Evolutionary conservation across 2,113 vertebrate genomes (phyloP).

Genomic region (Micronisus gabar): DNA sequence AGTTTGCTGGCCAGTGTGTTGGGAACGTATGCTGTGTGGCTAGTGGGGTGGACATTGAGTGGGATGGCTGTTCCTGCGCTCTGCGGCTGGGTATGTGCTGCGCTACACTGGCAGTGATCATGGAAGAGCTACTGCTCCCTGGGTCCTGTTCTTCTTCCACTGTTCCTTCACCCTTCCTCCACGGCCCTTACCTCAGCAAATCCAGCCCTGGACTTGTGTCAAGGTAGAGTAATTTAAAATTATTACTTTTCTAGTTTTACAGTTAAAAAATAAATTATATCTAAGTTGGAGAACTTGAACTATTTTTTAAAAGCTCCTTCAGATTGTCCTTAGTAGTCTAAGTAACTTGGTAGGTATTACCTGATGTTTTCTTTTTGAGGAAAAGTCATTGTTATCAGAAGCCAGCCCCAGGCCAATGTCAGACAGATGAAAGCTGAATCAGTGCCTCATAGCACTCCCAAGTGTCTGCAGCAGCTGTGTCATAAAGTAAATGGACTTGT

Average conservation of each 20-base stretch:
- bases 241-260: neutral
- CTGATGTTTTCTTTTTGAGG: neutral
- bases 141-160: neutral
- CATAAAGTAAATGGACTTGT: neutral
- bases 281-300: neutral
- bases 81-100: rapidly evolving
- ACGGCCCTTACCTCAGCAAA: neutral
- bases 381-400: neutral
- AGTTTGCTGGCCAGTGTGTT: neutral
- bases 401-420: neutral
- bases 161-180: neutral
- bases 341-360: neutral
- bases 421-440: neutral
- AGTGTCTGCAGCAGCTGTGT: neutral
- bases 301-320: neutral
- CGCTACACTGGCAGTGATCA: neutral
- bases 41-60: neutral
- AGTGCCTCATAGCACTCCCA: neutral
- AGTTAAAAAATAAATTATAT: neutral
- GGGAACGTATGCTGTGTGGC: neutral
- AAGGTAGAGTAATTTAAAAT: neutral
- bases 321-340: neutral
- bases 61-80: neutral
- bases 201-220: neutral
- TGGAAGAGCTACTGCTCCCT: neutral